phyloP scores from a whole-genome alignment of 2,797 vertebrate species.

The Pipistrellus pygmaeus region DNA sequence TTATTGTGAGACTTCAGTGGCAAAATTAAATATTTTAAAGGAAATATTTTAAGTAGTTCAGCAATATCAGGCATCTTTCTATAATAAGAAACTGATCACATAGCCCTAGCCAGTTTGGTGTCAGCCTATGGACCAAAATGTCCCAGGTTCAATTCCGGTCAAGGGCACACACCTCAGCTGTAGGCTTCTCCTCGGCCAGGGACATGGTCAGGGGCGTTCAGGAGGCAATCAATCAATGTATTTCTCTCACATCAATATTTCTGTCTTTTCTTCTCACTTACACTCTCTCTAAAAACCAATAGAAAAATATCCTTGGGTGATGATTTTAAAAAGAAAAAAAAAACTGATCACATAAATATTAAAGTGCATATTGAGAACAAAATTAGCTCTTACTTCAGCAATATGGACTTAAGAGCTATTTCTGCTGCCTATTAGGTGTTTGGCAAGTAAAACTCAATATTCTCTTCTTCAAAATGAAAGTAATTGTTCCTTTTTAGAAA shows the following conservation, averaged over 20 bases:
- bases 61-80: not conserved
- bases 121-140: too few relatives aligned
- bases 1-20: not conserved
- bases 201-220: too few relatives aligned
- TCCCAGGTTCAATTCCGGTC: too few relatives aligned
- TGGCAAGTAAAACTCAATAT: not conserved
- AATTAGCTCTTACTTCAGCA: not conserved
- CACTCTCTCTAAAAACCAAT: too few relatives aligned
- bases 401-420: not conserved
- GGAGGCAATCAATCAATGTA: too few relatives aligned
- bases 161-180: too few relatives aligned
- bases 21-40: not conserved
- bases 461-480: not conserved
- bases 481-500: not conserved
- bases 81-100: not conserved
- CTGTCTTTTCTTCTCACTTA: too few relatives aligned
- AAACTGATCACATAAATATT: not conserved
- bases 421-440: slow-evolving; percentile 17
- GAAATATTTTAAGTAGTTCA: not conserved
- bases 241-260: too few relatives aligned
- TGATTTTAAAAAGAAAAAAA: too few relatives aligned
- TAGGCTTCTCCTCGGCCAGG: too few relatives aligned
- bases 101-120: not conserved
- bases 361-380: slow-evolving; percentile 11
- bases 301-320: too few relatives aligned